phyloP scores from a whole-genome alignment of 2,888 invertebrate species.

The Drosophila rubida region DNA sequence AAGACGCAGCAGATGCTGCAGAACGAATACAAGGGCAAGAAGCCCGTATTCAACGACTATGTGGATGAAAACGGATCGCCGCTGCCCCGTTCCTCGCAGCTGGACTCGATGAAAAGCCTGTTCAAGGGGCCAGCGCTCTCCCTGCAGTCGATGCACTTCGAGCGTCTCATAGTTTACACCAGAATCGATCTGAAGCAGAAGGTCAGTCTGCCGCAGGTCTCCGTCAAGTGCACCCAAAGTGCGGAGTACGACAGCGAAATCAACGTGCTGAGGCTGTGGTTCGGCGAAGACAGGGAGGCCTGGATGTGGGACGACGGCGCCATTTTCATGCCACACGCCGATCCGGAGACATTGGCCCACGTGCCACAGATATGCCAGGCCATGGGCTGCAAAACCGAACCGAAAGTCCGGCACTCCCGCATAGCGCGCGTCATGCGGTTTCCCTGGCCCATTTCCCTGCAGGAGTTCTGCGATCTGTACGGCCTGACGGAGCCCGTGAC shows the following conservation, averaged over 20 bases:
- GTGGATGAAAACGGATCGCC: too few species aligned
- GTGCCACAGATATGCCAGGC: neutral
- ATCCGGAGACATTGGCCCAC: neutral
- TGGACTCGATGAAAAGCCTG: too few species aligned
- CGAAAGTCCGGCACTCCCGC: neutral
- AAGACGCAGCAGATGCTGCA: neutral
- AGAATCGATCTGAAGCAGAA: neutral
- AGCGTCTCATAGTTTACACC: neutral
- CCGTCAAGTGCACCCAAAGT: neutral
- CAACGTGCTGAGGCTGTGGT: neutral
- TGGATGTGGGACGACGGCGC: neutral
- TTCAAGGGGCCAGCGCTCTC: too few species aligned
- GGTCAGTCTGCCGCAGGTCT: neutral
- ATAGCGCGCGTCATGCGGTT: neutral
- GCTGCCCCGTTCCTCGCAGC: too few species aligned
- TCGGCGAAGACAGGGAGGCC: neutral
- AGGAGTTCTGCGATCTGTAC: neutral
- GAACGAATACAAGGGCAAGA: neutral
- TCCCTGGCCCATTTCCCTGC: neutral
- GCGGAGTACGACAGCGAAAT: neutral
- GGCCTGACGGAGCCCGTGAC: neutral
- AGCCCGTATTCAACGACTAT: neutral
- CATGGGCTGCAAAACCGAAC: neutral
- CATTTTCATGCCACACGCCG: neutral
- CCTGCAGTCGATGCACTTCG: too few species aligned